These are phyloP conservation scores for Hydractinia symbiolongicarpus DNA, from an alignment of 30 jellyfish, hydroid and myxozoan genomes.

Conservation along the genomic window DNA sequence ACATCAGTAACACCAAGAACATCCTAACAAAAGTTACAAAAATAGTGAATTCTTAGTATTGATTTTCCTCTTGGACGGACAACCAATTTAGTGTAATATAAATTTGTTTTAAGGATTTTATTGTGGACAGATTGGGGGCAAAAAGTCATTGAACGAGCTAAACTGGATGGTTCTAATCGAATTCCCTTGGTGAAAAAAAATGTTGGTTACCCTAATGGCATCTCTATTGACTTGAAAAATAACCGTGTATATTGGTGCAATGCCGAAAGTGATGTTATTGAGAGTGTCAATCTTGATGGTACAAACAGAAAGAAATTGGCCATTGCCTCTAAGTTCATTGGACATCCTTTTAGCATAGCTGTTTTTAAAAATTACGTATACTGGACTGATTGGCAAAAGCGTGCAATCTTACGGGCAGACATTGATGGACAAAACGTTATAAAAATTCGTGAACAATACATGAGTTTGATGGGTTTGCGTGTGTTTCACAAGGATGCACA, in stretches of 20 bases:
- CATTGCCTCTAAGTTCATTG: slow-evolving; percentile 3
- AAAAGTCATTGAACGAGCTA: slow-evolving; percentile 66
- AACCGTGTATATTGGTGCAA: slow-evolving; percentile 85
- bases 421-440: slow-evolving; percentile 25
- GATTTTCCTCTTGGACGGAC: too few relatives aligned
- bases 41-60: too few relatives aligned
- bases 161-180: slow-evolving; percentile 68
- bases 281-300: slow-evolving; percentile 38
- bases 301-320: slow-evolving; percentile 35
- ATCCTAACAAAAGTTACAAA: too few relatives aligned
- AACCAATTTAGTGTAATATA: not conserved
- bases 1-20: too few relatives aligned
- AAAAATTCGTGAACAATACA: slow-evolving; percentile 38
- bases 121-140: slow-evolving; percentile 98
- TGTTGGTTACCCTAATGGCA: slow-evolving; percentile 84
- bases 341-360: slow-evolving; percentile 86
- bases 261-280: slow-evolving; percentile 71
- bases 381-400: slow-evolving; percentile 94
- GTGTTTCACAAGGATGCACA: slow-evolving; percentile 67
- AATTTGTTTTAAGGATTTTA: slow-evolving; percentile 43
- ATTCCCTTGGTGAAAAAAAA: slow-evolving; percentile 29
- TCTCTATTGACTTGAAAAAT: slow-evolving; percentile 51
- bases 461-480: slow-evolving; percentile 84
- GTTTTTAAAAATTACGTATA: slow-evolving; percentile 27
- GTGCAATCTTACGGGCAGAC: slow-evolving; percentile 42